These are phyloP conservation scores for Eptesicus fuscus DNA, from an alignment of 2,113 vertebrate genomes.

Conservation along the genomic window DNA sequence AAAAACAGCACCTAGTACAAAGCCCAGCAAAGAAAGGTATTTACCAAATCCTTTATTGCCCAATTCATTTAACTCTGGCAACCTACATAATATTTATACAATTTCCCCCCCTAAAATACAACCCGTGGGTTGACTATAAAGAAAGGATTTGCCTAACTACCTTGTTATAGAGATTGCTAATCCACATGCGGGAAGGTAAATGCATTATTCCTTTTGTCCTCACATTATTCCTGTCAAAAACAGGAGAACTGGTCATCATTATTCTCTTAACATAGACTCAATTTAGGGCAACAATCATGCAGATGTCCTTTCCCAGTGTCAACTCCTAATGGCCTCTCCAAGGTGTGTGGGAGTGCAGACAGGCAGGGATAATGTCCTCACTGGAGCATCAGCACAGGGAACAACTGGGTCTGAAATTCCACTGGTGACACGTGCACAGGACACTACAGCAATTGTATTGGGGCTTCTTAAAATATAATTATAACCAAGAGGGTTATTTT, in stretches of 20 bases:
- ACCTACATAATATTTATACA: constrained; percentile 15
- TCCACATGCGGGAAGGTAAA: neutral
- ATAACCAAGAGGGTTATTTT: neutral
- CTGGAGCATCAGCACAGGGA: neutral
- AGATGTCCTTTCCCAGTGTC: neutral
- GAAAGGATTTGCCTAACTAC: neutral
- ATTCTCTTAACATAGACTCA: neutral
- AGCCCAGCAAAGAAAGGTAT: constrained; percentile 44
- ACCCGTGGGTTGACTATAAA: neutral
- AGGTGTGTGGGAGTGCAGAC: neutral
- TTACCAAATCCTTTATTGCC: constrained; percentile 61
- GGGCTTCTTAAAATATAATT: neutral
- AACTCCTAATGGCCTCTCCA: neutral
- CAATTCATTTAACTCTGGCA: constrained; percentile 38
- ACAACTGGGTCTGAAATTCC: neutral
- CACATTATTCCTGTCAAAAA: neutral
- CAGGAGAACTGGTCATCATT: neutral
- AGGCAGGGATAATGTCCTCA: neutral
- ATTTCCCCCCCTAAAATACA: constrained; percentile 2
- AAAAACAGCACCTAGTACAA: constrained; percentile 55
- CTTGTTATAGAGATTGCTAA: neutral
- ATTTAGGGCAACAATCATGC: neutral
- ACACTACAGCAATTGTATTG: neutral
- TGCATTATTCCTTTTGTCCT: neutral
- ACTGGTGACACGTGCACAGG: accelerated